Conservation (phyloP, 2,888 invertebrate genomes). For the Tetheella fluctuosa region DNA sequence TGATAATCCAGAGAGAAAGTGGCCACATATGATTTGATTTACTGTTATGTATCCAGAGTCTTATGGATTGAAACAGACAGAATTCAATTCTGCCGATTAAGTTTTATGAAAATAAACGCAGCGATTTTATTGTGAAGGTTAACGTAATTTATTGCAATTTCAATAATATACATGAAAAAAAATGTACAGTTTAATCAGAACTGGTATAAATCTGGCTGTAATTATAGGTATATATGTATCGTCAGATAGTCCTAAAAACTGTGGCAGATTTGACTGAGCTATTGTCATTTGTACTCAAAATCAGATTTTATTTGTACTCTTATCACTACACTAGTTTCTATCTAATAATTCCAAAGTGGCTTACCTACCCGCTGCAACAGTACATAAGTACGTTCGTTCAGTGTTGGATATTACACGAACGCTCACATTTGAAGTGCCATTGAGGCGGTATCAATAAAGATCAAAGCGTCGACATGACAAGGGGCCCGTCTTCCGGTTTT, state of each 20-base stretch:
- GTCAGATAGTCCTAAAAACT: background rate
- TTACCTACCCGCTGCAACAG: background rate
- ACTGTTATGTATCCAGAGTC: background rate
- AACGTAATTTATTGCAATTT: too few relatives aligned
- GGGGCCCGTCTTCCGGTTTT: constrained; percentile 1
- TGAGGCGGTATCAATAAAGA: constrained; percentile 11
- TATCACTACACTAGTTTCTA: too few relatives aligned
- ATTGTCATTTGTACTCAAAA: too few relatives aligned
- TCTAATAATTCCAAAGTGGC: too few relatives aligned
- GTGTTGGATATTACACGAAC: constrained; percentile 11
- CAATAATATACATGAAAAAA: too few relatives aligned
- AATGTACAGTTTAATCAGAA: background rate
- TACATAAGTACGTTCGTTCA: background rate
- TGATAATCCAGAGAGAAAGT: constrained; percentile 4
- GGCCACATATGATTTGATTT: background rate
- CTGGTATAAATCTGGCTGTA: background rate
- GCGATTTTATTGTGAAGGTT: too few relatives aligned
- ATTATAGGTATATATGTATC: too few relatives aligned
- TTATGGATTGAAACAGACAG: background rate
- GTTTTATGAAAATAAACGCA: too few relatives aligned
- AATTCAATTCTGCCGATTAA: too few relatives aligned
- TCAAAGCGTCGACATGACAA: constrained; percentile 9
- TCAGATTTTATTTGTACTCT: background rate
- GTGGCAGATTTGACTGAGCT: background rate
- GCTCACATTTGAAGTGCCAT: constrained; percentile 1